A percentile compares a stretch with the other conserved stretches of the same genome.
These are phyloP conservation scores for Porites australiensis DNA, from an alignment of 64 coral and sea anemone species.

Conservation along the genomic window DNA sequence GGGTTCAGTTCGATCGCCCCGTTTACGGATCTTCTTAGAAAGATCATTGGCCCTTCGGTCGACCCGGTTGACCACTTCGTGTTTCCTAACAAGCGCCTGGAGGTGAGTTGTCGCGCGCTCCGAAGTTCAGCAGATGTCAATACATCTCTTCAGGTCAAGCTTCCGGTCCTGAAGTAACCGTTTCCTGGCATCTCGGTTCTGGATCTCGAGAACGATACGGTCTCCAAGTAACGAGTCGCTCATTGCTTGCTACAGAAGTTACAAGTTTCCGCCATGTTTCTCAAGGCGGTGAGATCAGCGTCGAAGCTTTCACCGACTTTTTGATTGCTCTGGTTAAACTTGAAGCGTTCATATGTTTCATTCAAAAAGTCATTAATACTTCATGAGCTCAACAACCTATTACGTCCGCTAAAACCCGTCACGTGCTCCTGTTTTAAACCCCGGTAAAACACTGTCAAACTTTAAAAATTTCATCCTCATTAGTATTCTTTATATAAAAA, in stretches of 20 bases:
- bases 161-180: not conserved
- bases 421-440: too few relatives aligned
- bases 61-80: not conserved
- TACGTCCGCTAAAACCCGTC: too few relatives aligned
- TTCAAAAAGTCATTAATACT: too few relatives aligned
- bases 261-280: slow-evolving; percentile 43
- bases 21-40: not conserved
- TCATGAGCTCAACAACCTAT: too few relatives aligned
- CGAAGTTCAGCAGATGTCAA: slow-evolving; percentile 46
- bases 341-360: too few relatives aligned
- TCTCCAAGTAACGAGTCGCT: slow-evolving; percentile 36
- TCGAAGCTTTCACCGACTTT: slow-evolving; percentile 43
- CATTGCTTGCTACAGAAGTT: slow-evolving; percentile 52
- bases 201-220: slow-evolving; percentile 2
- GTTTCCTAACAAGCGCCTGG: not conserved
- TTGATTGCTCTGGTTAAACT: too few relatives aligned
- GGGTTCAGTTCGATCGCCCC: too few relatives aligned
- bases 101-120: slow-evolving; percentile 12
- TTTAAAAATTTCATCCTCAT: too few relatives aligned
- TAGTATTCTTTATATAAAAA: too few relatives aligned
- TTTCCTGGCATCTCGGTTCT: slow-evolving; percentile 3
- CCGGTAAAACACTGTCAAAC: too few relatives aligned
- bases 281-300: slow-evolving; percentile 17
- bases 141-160: slow-evolving; percentile 17
- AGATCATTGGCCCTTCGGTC: too few relatives aligned